These are phyloP conservation scores for Arctia plantaginis DNA, from an alignment of 2,888 invertebrate species.

Conservation along the genomic window DNA sequence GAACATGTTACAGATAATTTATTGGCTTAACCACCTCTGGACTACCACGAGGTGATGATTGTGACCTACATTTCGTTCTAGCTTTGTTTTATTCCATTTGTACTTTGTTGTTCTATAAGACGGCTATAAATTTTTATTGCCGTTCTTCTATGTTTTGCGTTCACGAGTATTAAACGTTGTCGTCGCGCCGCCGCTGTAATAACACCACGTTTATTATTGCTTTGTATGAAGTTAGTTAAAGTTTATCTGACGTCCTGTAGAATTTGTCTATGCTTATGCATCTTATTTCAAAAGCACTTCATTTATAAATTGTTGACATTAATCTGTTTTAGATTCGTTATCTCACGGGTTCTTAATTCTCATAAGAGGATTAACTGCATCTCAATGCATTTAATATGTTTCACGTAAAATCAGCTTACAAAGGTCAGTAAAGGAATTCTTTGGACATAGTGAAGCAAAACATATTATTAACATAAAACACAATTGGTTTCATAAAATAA, in stretches of 20 bases:
- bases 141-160: constrained; percentile 50
- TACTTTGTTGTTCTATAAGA: constrained; percentile 51
- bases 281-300: constrained; percentile 44
- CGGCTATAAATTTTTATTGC: constrained; percentile 51
- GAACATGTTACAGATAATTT: constrained; percentile 59
- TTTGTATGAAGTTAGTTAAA: constrained; percentile 49
- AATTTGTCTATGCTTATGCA: constrained; percentile 20
- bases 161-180: constrained; percentile 43
- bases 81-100: constrained; percentile 48
- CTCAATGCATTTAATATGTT: constrained; percentile 22
- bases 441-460: not conserved
- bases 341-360: constrained; percentile 61
- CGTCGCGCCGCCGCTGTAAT: constrained; percentile 42
- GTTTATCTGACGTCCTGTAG: constrained; percentile 44
- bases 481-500: not conserved
- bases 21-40: constrained; percentile 60
- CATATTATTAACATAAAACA: constrained; percentile 5
- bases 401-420: not conserved
- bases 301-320: constrained; percentile 66
- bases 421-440: not conserved
- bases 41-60: constrained; percentile 56
- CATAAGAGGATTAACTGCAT: constrained; percentile 40
- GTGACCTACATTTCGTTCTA: constrained; percentile 59
- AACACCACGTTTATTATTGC: constrained; percentile 52
- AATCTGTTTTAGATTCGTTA: constrained; percentile 73